A percentile compares a stretch with the other conserved stretches of the same genome.
phyloP scores from a whole-genome alignment of 2,113 vertebrate species.

The Mellivora capensis region DNA sequence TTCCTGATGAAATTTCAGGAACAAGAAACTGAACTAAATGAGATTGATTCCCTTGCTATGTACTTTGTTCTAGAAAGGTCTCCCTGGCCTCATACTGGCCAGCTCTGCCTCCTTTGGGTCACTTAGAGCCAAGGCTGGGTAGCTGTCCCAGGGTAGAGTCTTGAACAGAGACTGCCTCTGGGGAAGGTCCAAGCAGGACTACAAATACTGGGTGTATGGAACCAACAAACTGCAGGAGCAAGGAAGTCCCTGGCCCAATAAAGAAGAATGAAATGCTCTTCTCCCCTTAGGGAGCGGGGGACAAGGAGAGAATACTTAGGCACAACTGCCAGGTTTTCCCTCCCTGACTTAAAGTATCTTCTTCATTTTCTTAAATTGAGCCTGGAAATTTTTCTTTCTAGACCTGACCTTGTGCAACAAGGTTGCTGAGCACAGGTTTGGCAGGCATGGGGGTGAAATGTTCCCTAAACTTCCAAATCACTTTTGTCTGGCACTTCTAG shows the following conservation, averaged over 20 bases:
- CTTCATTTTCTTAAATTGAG: not conserved
- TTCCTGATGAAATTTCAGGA: not conserved
- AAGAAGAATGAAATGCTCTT: not conserved
- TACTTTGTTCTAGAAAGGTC: not conserved
- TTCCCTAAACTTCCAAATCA: not conserved
- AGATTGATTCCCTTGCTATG: not conserved
- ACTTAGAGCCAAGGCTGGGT: not conserved
- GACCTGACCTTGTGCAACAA: not conserved
- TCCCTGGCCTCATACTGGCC: not conserved
- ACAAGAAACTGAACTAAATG: not conserved
- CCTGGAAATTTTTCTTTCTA: not conserved
- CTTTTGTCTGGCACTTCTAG: not conserved
- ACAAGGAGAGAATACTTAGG: not conserved
- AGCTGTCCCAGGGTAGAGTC: not conserved
- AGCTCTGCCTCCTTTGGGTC: not conserved
- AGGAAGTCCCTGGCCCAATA: not conserved
- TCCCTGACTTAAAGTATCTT: not conserved
- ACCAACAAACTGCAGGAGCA: not conserved
- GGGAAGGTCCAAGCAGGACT: not conserved
- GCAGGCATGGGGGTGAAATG: not conserved
- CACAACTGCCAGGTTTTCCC: too few species aligned
- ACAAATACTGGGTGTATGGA: not conserved
- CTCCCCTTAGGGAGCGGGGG: too few species aligned
- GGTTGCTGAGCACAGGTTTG: not conserved
- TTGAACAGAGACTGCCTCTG: not conserved